These are phyloP conservation scores for Jordanella pulchra DNA, from an alignment of 2,797 vertebrate species.

Conservation along the genomic window DNA sequence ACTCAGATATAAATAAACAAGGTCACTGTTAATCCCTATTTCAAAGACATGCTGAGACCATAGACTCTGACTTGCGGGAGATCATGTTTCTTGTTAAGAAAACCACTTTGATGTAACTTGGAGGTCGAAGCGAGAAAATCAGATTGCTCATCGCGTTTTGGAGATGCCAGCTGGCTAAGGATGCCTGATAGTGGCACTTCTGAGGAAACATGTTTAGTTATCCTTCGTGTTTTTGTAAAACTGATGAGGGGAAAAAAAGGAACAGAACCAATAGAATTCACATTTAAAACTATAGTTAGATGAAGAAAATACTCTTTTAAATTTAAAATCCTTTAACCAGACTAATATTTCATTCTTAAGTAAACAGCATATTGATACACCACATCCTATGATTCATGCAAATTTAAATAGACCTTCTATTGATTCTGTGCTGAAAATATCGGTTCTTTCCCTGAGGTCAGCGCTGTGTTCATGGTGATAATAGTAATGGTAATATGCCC, in stretches of 20 bases:
- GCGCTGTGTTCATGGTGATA: constrained; percentile 20
- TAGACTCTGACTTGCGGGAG: constrained; percentile 19
- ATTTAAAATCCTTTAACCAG: neutral
- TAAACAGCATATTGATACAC: neutral
- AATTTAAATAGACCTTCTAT: constrained; percentile 13
- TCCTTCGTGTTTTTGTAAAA: neutral
- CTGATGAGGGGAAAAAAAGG: neutral
- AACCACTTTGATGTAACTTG: constrained; percentile 18
- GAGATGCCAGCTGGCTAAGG: constrained; percentile 10
- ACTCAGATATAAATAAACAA: constrained; percentile 14
- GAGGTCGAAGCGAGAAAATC: constrained; percentile 22
- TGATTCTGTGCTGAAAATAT: neutral
- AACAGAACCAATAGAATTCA: neutral
- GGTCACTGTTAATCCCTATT: constrained; percentile 10
- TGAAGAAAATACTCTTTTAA: neutral
- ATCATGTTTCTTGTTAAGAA: constrained; percentile 24
- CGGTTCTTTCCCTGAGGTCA: constrained; percentile 18
- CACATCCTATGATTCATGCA: neutral
- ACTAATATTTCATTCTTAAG: neutral
- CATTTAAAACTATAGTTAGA: neutral
- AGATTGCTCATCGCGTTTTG: constrained; percentile 17
- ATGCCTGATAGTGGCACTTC: neutral
- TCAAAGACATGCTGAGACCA: constrained; percentile 11
- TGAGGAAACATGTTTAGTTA: neutral
- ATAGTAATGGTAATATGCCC: constrained; percentile 39